Percentiles rank a stretch among this genome's conserved stretches.
phyloP scores from a whole-genome alignment of 2,888 invertebrate species.

The Myopa testacea region DNA sequence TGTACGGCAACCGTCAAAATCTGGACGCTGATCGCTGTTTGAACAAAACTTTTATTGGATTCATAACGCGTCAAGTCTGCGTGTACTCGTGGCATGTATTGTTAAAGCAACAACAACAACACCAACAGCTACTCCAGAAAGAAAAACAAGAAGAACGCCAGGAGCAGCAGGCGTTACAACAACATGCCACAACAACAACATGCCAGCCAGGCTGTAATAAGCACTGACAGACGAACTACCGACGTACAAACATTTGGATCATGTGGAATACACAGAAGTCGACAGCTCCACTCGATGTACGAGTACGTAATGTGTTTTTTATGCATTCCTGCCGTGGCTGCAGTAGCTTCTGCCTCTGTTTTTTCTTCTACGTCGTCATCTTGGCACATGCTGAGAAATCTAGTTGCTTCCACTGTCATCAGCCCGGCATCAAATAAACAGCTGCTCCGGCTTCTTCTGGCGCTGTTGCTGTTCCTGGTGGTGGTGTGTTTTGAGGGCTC shows the following conservation, averaged over 20 bases:
- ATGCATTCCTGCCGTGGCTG: constrained; percentile 2
- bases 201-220: background rate
- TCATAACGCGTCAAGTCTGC: constrained; percentile 27
- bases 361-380: background rate
- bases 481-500: constrained; percentile 40
- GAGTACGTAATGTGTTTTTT: constrained; percentile 29
- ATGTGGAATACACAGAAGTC: background rate
- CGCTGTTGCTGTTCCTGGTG: constrained; percentile 31
- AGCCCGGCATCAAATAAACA: constrained; percentile 35
- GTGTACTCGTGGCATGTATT: background rate
- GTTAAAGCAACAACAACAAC: constrained; percentile 3
- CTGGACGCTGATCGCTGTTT: constrained; percentile 35
- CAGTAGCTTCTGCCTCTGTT: background rate
- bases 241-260: background rate
- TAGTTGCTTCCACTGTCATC: constrained; percentile 28
- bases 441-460: constrained; percentile 39
- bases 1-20: constrained; percentile 18
- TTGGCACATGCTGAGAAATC: constrained; percentile 24
- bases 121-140: background rate
- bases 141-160: background rate
- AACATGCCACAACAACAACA: background rate
- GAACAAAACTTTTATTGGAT: constrained; percentile 36
- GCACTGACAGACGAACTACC: background rate
- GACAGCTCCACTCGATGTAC: background rate
- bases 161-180: background rate